These are phyloP conservation scores for Oithona nana DNA, from an alignment of 2,888 invertebrate genomes.

Conservation along the genomic window DNA sequence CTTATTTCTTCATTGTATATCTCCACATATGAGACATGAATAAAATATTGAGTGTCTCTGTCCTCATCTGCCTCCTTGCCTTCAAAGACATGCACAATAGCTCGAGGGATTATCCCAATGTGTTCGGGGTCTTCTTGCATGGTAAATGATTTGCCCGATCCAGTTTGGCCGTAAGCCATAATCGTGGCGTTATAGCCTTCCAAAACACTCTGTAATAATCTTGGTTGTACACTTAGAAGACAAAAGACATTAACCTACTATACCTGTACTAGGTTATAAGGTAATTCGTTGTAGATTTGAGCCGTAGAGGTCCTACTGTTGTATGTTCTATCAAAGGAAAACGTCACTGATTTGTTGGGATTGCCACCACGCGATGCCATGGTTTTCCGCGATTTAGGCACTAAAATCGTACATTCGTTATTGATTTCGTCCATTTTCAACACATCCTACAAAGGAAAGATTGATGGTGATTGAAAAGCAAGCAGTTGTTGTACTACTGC, in stretches of 20 bases:
- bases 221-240: background rate
- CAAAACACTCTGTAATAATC: background rate
- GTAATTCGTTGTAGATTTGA: constrained; percentile 12
- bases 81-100: constrained; percentile 13
- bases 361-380: background rate
- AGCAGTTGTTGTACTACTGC: no score
- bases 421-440: constrained; percentile 14
- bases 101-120: constrained; percentile 12
- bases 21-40: constrained; percentile 13
- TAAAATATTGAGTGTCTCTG: constrained; percentile 4
- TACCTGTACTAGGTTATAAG: constrained; percentile 7
- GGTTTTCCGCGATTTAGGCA: constrained; percentile 1
- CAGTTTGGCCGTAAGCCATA: constrained; percentile 15
- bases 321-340: constrained; percentile 7
- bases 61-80: constrained; percentile 13
- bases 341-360: constrained; percentile 6
- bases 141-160: constrained; percentile 15
- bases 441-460: no score
- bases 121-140: constrained; percentile 16
- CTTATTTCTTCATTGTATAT: constrained; percentile 16
- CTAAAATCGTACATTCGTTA: constrained; percentile 11
- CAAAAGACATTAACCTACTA: background rate
- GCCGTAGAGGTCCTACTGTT: constrained; percentile 4
- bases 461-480: no score
- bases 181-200: constrained; percentile 13